phyloP scores from a whole-genome alignment of 2,113 vertebrate species.

The Xiphophorus hellerii region DNA sequence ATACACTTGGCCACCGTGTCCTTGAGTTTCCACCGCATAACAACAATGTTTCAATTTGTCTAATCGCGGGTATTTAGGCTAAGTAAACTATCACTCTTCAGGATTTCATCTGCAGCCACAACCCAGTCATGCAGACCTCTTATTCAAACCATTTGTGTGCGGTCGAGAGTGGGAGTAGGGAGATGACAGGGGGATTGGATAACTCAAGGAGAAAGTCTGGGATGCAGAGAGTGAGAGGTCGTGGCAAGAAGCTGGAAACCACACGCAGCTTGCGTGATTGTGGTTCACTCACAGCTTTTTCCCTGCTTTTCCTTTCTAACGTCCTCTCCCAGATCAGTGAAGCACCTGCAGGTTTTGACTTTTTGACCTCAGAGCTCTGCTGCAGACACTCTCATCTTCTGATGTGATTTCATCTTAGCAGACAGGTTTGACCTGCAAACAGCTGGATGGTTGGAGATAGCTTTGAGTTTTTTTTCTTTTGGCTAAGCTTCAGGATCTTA shows the following conservation, averaged over 20 bases:
- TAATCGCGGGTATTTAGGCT: conserved; percentile 88
- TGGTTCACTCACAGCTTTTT: conserved; percentile 55
- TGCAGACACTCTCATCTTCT: not conserved
- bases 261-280: conserved; percentile 82
- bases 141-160: conserved; percentile 93
- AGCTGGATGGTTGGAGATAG: not conserved
- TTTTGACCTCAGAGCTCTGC: conserved; percentile 26
- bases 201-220: conserved; percentile 79
- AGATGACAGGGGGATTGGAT: conserved; percentile 78
- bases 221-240: conserved; percentile 83
- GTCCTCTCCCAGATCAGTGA: not conserved
- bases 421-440: not conserved
- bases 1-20: conserved; percentile 60
- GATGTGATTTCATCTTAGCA: not conserved
- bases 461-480: not conserved
- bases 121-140: conserved; percentile 87
- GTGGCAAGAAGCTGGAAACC: conserved; percentile 81
- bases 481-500: conserved; percentile 2
- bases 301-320: conserved; percentile 14
- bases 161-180: conserved; percentile 73
- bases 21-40: conserved; percentile 86
- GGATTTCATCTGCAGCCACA: conserved; percentile 79
- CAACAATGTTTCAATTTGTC: conserved; percentile 87
- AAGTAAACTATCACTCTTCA: conserved; percentile 87
- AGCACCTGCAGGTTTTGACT: conserved; percentile 74